These are phyloP conservation scores for Enoplosus armatus DNA, from an alignment of 2,797 vertebrate genomes.

Conservation along the genomic window DNA sequence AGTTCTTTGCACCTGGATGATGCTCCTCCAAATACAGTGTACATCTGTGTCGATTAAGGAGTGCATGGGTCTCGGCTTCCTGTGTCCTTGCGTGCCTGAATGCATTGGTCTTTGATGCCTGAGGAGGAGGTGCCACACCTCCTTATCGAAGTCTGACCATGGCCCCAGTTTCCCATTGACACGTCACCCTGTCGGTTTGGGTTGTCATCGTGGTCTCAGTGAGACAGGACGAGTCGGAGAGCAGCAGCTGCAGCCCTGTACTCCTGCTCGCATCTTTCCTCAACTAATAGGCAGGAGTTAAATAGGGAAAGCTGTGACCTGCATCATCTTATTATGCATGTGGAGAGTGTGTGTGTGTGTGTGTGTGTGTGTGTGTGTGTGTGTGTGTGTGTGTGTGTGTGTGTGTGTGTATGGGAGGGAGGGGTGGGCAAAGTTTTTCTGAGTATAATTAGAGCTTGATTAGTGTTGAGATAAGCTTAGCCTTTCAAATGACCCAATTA, in stretches of 20 bases:
- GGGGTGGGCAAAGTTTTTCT: constrained; percentile 71
- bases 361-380: constrained; percentile 11
- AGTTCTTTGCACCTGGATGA: not conserved
- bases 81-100: constrained; percentile 31
- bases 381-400: constrained; percentile 34
- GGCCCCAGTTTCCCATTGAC: constrained; percentile 38
- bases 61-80: not conserved
- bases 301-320: constrained; percentile 68
- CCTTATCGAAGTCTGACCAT: constrained; percentile 33
- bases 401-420: constrained; percentile 24
- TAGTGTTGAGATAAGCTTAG: constrained; percentile 82
- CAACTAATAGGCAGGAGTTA: constrained; percentile 68
- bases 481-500: constrained; percentile 85
- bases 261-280: constrained; percentile 42
- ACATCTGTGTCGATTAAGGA: not conserved
- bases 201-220: constrained; percentile 29
- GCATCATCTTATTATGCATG: constrained; percentile 73
- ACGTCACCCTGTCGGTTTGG: constrained; percentile 42
- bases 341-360: constrained; percentile 32
- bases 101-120: constrained; percentile 30
- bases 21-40: not conserved
- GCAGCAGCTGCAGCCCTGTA: constrained; percentile 18
- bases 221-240: constrained; percentile 16
- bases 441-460: constrained; percentile 81
- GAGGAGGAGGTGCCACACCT: constrained; percentile 39